These are phyloP conservation scores for Galeruca laticollis DNA, from an alignment of 2,888 invertebrate genomes.

Conservation along the genomic window DNA sequence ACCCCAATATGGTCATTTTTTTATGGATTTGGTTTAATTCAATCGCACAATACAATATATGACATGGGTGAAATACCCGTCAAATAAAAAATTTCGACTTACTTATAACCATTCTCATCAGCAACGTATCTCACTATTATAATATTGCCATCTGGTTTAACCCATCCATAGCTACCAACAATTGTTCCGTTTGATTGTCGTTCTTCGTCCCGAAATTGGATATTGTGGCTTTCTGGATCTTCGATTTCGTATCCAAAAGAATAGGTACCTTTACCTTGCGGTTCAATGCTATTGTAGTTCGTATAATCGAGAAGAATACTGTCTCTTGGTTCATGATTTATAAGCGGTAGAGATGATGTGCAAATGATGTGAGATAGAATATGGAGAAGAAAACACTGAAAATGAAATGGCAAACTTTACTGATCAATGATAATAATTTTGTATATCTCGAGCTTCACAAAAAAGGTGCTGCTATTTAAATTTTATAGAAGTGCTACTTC, in stretches of 20 bases:
- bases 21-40: no score
- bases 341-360: background rate
- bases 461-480: no score
- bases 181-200: conserved; percentile 79
- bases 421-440: background rate
- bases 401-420: background rate
- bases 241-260: conserved; percentile 80
- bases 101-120: conserved; percentile 78
- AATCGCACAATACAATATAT: no score
- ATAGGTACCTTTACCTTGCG: conserved; percentile 74
- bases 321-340: conserved; percentile 44
- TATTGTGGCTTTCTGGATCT: conserved; percentile 74
- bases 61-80: no score
- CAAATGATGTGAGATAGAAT: background rate
- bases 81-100: conserved; percentile 45
- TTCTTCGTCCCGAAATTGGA: conserved; percentile 80
- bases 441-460: background rate
- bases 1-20: no score
- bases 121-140: conserved; percentile 75
- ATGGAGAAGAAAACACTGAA: conserved; percentile 4
- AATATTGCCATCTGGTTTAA: conserved; percentile 74
- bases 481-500: no score
- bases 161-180: conserved; percentile 78
- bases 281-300: conserved; percentile 63
- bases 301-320: conserved; percentile 62